Base-by-base conservation (phyloP, 2,888 invertebrate genomes). In the Dicycla oo region DNA sequence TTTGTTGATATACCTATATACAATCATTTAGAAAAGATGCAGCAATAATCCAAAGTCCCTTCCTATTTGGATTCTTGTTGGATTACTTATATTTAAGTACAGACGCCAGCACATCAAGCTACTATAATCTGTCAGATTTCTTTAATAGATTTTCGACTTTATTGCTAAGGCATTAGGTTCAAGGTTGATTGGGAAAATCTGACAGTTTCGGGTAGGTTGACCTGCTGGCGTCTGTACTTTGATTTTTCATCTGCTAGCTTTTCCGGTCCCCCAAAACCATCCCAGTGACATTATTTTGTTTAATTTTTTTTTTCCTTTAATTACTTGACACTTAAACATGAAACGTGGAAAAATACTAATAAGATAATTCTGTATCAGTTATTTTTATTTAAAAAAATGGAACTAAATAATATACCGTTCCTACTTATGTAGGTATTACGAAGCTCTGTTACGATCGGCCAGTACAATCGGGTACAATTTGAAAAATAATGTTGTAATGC, bases 401-500 rank as follows among this genome's bases (percentile, higher is more conserved):
- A 40, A 18, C 3, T 51, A 18, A 49, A 26, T 20, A 45, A 26
- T 26, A 26, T 45, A 30, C 61, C n/a, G 15, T 62, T 15, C 10
- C 5, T n/a, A n/a, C 30, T 5, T 26, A 26, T 20, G 3, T 18
- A 13, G 8, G 13, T 38, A 51, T 64, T 62, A 15, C 43, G 10
- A 64, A 73, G 13, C 7, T 26, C 34, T 43, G 40, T 20, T 49
- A 43, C 15, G 15, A 15, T 23, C 7, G 20, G 6, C 23, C 49
- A 2, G 45, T 53, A 23, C 6, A 13, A 53, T 74, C 38, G 49
- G 13, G 64, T 40, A 30, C 30, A 20, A 58, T 47, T 70, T 60
- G 18, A 67, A 80, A 71, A 71, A 57, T 43, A 49, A 65, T 67
- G 38, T 20, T 43, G 64, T 53, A 73, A 69, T 26, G 18, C 40